Base-by-base conservation (phyloP, 2,113 vertebrate species). In the Felis chaus region DNA sequence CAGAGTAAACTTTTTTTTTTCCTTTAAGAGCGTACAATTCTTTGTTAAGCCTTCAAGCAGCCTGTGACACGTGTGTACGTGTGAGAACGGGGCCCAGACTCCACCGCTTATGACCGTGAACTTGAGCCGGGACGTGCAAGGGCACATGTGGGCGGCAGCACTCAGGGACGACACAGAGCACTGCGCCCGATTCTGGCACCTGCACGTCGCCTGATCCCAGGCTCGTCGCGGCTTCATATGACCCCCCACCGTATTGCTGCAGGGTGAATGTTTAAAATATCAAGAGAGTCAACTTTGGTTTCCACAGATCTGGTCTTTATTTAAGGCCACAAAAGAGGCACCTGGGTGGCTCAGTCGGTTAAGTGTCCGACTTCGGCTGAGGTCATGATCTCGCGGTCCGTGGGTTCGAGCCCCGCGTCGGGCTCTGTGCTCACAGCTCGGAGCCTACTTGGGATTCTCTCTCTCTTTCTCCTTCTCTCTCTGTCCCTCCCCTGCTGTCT, bases 51-150 rank as follows among this genome's bases (percentile, higher is more conserved):
- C 36, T 33, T 33, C 18, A 3, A 27, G 41, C 15, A 3, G n/a
- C n/a, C 39, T 0, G 1, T 0, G 50, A 25, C 21, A 5, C 0
- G 6, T 2, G 25, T 3, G 0, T 55, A 1, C 7, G 2, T 10
- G 48, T 31, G 8, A n/a, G 55, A 33, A 19, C 3, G 36, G 11
- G 48, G 74, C 36, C 14, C 0, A 1, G 61, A 3, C 6, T 16
- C 41, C 27, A 4, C 53, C 2, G 6, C 0, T 16, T 6, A 1
- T 0, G 3, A 16, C 7, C 14, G 7, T 7, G 48, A 48, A 27
- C 31, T 1, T 3, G 25, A 39, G 9, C 29, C 15, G n/a, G n/a
- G 12, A 31, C 5, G 0, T 21, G 5, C 31, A 29, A n/a, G 29
- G 45, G 45, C 45, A 45, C 45, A 9, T 6, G 15, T 16, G 4